Evolutionary conservation across 2,797 vertebrate species (phyloP).

Genomic region (Cossypha heuglini): DNA sequence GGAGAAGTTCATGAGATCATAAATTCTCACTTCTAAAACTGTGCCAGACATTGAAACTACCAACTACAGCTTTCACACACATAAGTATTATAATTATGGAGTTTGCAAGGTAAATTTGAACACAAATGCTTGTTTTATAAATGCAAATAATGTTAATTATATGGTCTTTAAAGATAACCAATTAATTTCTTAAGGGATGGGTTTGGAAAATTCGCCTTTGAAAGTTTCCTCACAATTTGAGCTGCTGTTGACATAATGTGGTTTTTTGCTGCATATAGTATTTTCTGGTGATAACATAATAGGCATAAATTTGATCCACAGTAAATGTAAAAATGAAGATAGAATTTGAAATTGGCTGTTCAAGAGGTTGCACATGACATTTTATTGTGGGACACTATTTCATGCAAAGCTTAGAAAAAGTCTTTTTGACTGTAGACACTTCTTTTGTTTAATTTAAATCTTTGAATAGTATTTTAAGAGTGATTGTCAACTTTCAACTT

Average conservation of each 20-base stretch:
- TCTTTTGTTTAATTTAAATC: constrained; percentile 4
- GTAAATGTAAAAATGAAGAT: background rate
- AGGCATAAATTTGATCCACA: background rate
- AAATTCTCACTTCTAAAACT: constrained; percentile 2
- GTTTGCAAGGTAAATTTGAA: background rate
- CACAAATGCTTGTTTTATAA: background rate
- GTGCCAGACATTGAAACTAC: background rate
- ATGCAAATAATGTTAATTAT: background rate
- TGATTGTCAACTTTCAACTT: background rate
- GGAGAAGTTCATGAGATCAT: constrained; percentile 15
- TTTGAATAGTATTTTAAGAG: background rate
- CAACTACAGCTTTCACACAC: background rate
- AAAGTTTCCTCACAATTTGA: background rate
- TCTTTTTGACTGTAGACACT: background rate
- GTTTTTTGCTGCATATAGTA: background rate
- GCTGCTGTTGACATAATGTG: background rate
- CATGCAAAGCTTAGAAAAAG: background rate
- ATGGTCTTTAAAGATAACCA: background rate
- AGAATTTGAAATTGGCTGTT: constrained; percentile 15
- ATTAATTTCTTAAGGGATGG: background rate
- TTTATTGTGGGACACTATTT: constrained; percentile 17
- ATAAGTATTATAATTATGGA: background rate
- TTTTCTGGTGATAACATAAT: background rate
- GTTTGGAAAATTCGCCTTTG: background rate
- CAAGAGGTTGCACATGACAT: background rate